These are phyloP conservation scores for Berghia stephanieae DNA, from an alignment of 1,140 invertebrate species.

Conservation along the genomic window DNA sequence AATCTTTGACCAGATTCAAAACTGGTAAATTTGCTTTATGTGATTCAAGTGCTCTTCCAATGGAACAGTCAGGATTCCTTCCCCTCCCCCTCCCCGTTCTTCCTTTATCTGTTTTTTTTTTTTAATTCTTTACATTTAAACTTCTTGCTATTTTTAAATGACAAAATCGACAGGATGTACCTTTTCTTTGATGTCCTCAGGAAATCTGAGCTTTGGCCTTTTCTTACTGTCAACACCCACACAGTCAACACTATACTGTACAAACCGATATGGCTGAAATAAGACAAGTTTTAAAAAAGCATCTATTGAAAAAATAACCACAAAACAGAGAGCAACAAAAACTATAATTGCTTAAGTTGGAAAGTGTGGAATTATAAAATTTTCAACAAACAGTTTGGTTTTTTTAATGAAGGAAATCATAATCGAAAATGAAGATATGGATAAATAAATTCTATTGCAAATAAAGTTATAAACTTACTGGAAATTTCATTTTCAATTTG, in stretches of 20 bases:
- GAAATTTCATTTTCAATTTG: constrained; percentile 58
- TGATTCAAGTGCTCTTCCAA: too few relatives aligned
- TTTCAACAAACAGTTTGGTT: not conserved
- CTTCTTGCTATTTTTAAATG: not conserved
- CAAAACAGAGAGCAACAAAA: too few relatives aligned
- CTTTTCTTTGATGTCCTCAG: constrained; percentile 51
- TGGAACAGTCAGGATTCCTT: too few relatives aligned
- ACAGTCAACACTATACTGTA: constrained; percentile 53
- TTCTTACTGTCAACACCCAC: constrained; percentile 51
- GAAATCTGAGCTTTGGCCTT: constrained; percentile 49
- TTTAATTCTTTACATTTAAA: constrained; percentile 7
- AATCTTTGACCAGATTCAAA: too few relatives aligned
- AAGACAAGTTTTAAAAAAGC: too few relatives aligned
- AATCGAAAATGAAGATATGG: not conserved
- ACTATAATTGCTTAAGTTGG: too few relatives aligned
- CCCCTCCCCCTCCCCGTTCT: too few relatives aligned
- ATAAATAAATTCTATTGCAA: constrained; percentile 19
- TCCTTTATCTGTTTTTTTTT: too few relatives aligned
- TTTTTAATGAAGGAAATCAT: not conserved
- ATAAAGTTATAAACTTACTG: constrained; percentile 44
- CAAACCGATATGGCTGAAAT: constrained; percentile 51
- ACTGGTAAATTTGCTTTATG: too few relatives aligned
- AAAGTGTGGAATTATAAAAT: too few relatives aligned
- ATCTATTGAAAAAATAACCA: too few relatives aligned
- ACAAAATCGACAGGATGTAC: constrained; percentile 34